Evolutionary conservation across 23 tunicate genomes (phyloP).

Genomic region (Halocynthia aurantium): DNA sequence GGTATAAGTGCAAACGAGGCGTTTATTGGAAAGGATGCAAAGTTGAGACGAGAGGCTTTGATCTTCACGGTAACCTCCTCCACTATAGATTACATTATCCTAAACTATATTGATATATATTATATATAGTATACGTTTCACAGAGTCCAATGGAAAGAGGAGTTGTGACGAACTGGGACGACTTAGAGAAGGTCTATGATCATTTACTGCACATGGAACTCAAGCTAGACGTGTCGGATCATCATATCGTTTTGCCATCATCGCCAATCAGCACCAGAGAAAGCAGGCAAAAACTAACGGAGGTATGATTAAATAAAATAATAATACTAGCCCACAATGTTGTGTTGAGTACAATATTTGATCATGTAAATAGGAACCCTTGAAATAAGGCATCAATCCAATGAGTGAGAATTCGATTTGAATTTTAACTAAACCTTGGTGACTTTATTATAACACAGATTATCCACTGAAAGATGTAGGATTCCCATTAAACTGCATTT

Average conservation of each 20-base stretch:
- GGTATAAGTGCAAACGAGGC: conserved; percentile 20
- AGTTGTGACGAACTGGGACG: conserved; percentile 66
- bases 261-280: conserved; percentile 17
- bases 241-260: conserved; percentile 41
- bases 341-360: no score
- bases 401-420: no score
- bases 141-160: conserved; percentile 50
- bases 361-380: no score
- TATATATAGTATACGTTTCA: background rate
- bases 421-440: no score
- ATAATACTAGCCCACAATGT: no score
- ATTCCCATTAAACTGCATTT: no score
- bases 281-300: conserved; percentile 25
- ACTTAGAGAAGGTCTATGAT: conserved; percentile 26
- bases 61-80: conserved; percentile 33
- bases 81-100: background rate
- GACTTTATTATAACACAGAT: no score
- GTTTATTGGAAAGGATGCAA: conserved; percentile 65
- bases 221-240: conserved; percentile 24
- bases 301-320: conserved; percentile 7
- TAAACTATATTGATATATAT: background rate
- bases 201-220: conserved; percentile 63
- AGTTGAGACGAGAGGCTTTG: conserved; percentile 42
- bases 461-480: no score
- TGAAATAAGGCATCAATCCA: no score